Evolutionary conservation across 2,797 vertebrate genomes (phyloP).

Genomic region (Galagoides demidoff): DNA sequence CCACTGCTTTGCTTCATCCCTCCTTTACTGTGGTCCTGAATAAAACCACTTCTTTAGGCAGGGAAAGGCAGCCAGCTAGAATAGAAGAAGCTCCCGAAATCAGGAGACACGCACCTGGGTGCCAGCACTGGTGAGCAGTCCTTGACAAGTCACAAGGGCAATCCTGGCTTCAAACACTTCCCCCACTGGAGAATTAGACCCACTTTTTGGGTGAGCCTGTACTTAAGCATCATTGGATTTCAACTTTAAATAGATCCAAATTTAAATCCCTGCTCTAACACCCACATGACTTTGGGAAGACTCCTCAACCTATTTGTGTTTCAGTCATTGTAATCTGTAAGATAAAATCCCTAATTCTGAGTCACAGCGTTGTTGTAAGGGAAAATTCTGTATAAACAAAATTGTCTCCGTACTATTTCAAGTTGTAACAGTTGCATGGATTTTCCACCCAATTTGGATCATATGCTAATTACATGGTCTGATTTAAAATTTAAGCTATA

Average conservation of each 20-base stretch:
- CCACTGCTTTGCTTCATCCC: not conserved
- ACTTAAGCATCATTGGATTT: not conserved
- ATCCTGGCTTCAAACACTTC: not conserved
- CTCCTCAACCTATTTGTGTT: not conserved
- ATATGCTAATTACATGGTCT: not conserved
- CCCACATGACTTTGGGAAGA: not conserved
- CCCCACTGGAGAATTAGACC: not conserved
- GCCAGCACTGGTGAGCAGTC: not conserved
- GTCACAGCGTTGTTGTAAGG: not conserved
- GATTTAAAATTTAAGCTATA: not conserved
- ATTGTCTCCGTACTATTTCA: not conserved
- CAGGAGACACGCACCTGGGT: not conserved
- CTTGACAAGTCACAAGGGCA: not conserved
- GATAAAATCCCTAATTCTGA: constrained; percentile 3
- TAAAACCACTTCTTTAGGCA: not conserved
- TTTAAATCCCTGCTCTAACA: not conserved
- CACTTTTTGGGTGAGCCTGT: not conserved
- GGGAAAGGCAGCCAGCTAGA: not conserved
- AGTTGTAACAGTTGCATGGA: not conserved
- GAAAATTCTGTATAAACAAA: not conserved
- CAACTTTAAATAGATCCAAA: not conserved
- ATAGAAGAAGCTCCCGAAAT: not conserved
- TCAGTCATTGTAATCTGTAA: not conserved
- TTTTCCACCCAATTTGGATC: constrained; percentile 14
- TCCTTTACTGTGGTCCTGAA: not conserved